A percentile compares a stretch with the other conserved stretches of the same genome.
Evolutionary conservation across 2,797 vertebrate genomes (phyloP).

Genomic region (Gallinago stenura): DNA sequence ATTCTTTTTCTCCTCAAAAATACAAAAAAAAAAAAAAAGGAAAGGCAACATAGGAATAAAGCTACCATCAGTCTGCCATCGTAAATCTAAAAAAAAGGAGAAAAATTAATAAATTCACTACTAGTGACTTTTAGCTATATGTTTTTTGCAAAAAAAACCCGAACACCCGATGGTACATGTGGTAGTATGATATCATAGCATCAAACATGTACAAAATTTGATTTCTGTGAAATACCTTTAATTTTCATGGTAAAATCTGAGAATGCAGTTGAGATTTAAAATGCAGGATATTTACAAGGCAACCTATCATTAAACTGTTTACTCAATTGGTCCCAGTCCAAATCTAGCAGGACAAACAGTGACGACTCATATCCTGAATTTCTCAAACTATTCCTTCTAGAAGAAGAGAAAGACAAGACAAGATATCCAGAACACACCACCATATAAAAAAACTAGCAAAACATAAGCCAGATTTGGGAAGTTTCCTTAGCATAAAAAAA

Average conservation of each 20-base stretch:
- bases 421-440: neutral
- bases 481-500: neutral
- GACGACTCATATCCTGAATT: neutral
- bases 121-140: neutral
- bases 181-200: neutral
- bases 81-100: neutral
- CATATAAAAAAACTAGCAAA: neutral
- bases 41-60: neutral
- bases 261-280: neutral
- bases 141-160: neutral
- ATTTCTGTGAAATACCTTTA: neutral
- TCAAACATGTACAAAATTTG: neutral
- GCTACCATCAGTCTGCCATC: neutral
- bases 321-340: neutral
- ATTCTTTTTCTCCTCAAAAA: constrained; percentile 33
- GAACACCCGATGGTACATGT: too few relatives aligned
- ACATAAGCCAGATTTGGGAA: rapidly evolving
- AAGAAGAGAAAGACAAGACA: neutral
- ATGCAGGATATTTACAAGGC: neutral
- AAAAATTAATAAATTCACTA: neutral
- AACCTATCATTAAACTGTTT: neutral
- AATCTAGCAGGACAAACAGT: neutral
- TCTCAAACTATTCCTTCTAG: neutral
- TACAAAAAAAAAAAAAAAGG: neutral
- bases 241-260: neutral